Percentiles rank a stretch among this genome's conserved stretches.
These are phyloP conservation scores for Tetramorium alpestre DNA, from an alignment of 1,140 invertebrate genomes.

Conservation along the genomic window DNA sequence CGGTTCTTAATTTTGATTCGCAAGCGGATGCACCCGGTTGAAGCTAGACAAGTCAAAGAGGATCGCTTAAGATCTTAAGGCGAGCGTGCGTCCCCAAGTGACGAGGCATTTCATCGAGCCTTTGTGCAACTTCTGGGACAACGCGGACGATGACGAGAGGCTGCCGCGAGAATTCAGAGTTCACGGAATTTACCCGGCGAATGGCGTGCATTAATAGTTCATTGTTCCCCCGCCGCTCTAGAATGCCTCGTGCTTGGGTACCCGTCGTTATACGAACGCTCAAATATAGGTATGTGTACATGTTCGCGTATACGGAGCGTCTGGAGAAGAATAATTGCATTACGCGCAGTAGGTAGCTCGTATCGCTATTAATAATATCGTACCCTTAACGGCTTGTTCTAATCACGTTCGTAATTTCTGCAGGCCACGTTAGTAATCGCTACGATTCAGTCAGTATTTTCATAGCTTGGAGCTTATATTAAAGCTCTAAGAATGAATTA, in stretches of 20 bases:
- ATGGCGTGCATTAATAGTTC: conserved; percentile 80
- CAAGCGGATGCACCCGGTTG: neutral
- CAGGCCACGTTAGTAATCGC: neutral
- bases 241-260: conserved; percentile 51
- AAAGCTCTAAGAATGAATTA: neutral
- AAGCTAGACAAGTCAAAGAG: conserved; percentile 37
- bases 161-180: conserved; percentile 53
- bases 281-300: conserved; percentile 10
- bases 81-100: neutral
- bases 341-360: neutral
- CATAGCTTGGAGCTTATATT: neutral
- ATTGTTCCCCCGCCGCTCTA: conserved; percentile 74
- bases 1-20: conserved; percentile 35
- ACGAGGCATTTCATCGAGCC: conserved; percentile 38
- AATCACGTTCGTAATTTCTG: conserved; percentile 18
- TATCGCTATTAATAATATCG: conserved; percentile 35
- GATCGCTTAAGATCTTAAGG: conserved; percentile 38
- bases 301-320: neutral
- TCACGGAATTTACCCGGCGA: conserved; percentile 69
- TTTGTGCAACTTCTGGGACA: conserved; percentile 69
- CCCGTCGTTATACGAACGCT: conserved; percentile 26
- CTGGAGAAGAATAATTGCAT: conserved; percentile 35
- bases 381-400: neutral
- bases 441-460: neutral
- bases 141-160: conserved; percentile 38